Evolutionary conservation across 1,140 invertebrate species (phyloP), one percentile per base, ranked within the genome.

Genomic region (Trichoplusia ni): DNA sequence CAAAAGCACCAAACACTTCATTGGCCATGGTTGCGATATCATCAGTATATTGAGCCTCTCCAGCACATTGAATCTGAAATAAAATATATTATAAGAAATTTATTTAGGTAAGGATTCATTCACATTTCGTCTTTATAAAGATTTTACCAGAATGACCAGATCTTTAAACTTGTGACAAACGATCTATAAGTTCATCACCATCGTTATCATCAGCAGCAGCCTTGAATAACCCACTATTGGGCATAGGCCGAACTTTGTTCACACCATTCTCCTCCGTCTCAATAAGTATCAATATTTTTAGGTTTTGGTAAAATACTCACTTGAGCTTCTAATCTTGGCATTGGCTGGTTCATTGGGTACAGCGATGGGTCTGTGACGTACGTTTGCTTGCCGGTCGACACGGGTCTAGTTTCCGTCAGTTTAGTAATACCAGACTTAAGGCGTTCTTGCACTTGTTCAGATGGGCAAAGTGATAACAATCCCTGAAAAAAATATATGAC

Each of bases 51-150:
- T 11, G 8, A 11, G 51, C 49, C 49, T 64, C 62, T 8, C 62
- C 62, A 6, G 51, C 23, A 56, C 62, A 56, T 56, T 64, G 62
- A 7, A 46, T 44, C 62, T 56, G 42, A 27, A 25, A n/a, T n/a
- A n/a, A n/a, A n/a, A n/a, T n/a, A n/a, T n/a, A n/a, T n/a, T n/a
- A n/a, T n/a, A n/a, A n/a, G n/a, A n/a, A n/a, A n/a, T n/a, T n/a
- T n/a, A n/a, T n/a, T n/a, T n/a, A n/a, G n/a, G n/a, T n/a, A n/a
- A n/a, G n/a, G n/a, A n/a, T n/a, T n/a, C n/a, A n/a, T n/a, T n/a
- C n/a, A n/a, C n/a, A n/a, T n/a, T n/a, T n/a, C n/a, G n/a, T n/a
- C n/a, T n/a, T n/a, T n/a, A n/a, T n/a, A n/a, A n/a, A n/a, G n/a
- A n/a, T n/a, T n/a, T n/a, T n/a, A n/a, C n/a, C n/a, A n/a, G n/a